A percentile compares a stretch with the other conserved stretches of the same genome.
Conservation (phyloP, 2,797 vertebrate species). For the Hydrolagus colliei region DNA sequence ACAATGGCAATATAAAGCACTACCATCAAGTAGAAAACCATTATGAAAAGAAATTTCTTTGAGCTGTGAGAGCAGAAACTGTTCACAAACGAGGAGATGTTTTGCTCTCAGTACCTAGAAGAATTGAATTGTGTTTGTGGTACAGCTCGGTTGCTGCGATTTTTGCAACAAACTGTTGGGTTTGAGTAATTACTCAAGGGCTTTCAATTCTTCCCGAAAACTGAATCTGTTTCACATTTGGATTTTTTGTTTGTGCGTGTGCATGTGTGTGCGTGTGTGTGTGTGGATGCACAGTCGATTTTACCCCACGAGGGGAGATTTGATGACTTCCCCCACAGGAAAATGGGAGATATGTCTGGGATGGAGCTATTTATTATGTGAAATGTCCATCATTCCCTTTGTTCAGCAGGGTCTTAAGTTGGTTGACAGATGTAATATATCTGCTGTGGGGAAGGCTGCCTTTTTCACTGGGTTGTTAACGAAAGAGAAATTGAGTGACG, state of each 20-base stretch:
- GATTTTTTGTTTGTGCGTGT: neutral
- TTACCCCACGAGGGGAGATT: neutral
- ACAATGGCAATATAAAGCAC: too few relatives aligned
- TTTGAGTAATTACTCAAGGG: neutral
- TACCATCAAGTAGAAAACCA: too few relatives aligned
- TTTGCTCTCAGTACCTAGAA: neutral
- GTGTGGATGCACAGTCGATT: neutral
- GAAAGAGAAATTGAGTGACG: neutral
- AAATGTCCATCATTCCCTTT: neutral
- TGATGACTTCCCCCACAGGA: neutral
- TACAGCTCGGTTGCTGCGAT: neutral
- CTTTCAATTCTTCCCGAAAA: neutral
- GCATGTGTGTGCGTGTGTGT: neutral
- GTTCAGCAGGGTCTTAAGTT: neutral
- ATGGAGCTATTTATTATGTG: neutral
- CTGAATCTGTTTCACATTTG: constrained; percentile 8
- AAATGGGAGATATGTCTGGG: constrained; percentile 5
- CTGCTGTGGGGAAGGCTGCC: neutral
- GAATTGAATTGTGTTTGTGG: neutral
- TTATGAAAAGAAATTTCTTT: too few relatives aligned
- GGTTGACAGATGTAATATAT: neutral
- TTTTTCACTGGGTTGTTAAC: neutral
- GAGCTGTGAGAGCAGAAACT: too few relatives aligned
- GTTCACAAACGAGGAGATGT: neutral
- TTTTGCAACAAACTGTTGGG: neutral